These are phyloP conservation scores for Amazona vittata DNA, from an alignment of 2,113 vertebrate species.

Conservation along the genomic window DNA sequence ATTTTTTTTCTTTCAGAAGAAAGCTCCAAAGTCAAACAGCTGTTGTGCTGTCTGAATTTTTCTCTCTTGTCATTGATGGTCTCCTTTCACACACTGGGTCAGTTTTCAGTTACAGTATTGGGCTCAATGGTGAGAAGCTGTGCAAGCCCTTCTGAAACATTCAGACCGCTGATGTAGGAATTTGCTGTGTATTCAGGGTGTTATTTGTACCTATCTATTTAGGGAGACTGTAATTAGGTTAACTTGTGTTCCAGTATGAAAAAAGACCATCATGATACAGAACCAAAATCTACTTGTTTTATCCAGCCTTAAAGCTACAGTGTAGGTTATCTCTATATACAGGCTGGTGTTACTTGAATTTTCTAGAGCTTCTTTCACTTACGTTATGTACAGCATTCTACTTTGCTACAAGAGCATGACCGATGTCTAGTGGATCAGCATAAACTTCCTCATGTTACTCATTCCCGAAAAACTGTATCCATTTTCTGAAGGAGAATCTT, in stretches of 20 bases:
- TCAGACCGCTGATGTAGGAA: neutral
- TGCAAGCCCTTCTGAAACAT: neutral
- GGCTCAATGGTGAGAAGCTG: neutral
- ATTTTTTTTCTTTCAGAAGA: neutral
- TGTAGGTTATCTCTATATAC: neutral
- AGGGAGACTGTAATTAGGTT: neutral
- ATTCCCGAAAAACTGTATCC: neutral
- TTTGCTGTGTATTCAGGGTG: neutral
- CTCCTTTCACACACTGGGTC: neutral
- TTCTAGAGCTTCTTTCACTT: neutral
- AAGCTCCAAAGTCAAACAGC: neutral
- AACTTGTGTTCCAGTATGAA: neutral
- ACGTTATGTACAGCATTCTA: neutral
- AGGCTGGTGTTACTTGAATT: neutral
- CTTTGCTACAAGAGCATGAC: neutral
- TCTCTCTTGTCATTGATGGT: neutral
- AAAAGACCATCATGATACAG: neutral
- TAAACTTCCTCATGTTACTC: neutral
- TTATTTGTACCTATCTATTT: conserved; percentile 13
- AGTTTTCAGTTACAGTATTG: neutral
- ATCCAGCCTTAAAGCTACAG: neutral
- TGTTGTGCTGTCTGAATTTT: neutral
- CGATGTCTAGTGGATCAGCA: neutral
- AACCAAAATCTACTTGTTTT: neutral
- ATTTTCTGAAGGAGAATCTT: conserved; percentile 37